phyloP scores from a whole-genome alignment of 2,113 vertebrate genomes.

The Formicarius rufipectus region DNA sequence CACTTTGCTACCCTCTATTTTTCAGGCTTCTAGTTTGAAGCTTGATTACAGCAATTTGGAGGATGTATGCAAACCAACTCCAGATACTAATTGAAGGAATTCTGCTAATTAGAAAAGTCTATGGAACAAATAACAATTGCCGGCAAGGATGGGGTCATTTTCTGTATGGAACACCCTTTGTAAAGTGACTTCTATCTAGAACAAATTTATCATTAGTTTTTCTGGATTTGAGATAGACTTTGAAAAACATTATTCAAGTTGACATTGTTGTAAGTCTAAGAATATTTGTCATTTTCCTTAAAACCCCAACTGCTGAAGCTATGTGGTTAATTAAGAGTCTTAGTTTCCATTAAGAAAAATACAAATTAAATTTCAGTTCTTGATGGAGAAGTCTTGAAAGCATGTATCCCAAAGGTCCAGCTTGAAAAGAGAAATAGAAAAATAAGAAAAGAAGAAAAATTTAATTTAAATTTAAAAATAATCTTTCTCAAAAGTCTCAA shows the following conservation, averaged over 20 bases:
- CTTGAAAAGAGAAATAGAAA: background rate
- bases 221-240: background rate
- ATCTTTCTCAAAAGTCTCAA: background rate
- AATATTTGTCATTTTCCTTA: background rate
- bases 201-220: background rate
- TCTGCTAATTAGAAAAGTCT: slow-evolving; percentile 37
- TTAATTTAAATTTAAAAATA: background rate
- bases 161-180: background rate
- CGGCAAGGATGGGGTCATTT: background rate
- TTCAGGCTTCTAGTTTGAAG: background rate
- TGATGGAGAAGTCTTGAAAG: background rate
- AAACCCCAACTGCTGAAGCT: background rate
- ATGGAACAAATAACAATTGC: slow-evolving; percentile 36
- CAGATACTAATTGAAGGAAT: slow-evolving; percentile 48
- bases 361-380: background rate
- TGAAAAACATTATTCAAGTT: background rate
- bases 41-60: slow-evolving; percentile 58
- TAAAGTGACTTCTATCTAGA: background rate
- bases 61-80: slow-evolving; percentile 37
- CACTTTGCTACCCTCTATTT: background rate
- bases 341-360: background rate
- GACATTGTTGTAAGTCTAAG: background rate
- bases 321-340: background rate
- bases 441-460: background rate
- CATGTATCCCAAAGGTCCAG: background rate